A percentile compares a stretch with the other conserved stretches of the same genome.
These are phyloP conservation scores for Drosophila arizonae DNA, from an alignment of 1,140 invertebrate species.

Conservation along the genomic window DNA sequence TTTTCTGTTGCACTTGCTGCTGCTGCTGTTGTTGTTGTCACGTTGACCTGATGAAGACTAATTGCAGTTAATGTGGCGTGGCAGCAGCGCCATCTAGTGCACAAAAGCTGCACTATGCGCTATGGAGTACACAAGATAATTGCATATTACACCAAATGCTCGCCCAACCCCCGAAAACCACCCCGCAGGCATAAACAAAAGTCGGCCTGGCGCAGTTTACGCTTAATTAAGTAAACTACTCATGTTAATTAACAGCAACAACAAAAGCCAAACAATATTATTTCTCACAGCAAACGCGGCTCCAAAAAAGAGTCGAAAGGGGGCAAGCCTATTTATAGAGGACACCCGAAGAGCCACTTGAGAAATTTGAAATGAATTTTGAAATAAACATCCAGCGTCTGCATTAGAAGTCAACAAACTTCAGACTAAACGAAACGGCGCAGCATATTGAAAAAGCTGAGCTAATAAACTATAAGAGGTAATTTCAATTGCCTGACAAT, in stretches of 20 bases:
- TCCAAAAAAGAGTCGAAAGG: slow-evolving; percentile 21
- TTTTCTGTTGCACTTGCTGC: slow-evolving; percentile 40
- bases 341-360: slow-evolving; percentile 53
- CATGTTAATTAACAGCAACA: slow-evolving; percentile 68
- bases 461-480: slow-evolving; percentile 5
- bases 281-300: slow-evolving; percentile 17
- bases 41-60: slow-evolving; percentile 74
- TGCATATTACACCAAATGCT: slow-evolving; percentile 22
- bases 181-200: slow-evolving; percentile 64
- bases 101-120: slow-evolving; percentile 16
- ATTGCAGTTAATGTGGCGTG: slow-evolving; percentile 72
- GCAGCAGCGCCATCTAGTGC: slow-evolving; percentile 62
- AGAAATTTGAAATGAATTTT: slow-evolving; percentile 44
- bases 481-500: not conserved
- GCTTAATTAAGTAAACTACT: slow-evolving; percentile 80
- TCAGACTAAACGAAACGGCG: slow-evolving; percentile 13
- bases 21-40: slow-evolving; percentile 43
- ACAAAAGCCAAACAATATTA: slow-evolving; percentile 69
- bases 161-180: not conserved
- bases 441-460: slow-evolving; percentile 26
- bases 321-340: slow-evolving; percentile 61
- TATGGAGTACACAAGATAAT: slow-evolving; percentile 16
- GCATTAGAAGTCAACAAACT: slow-evolving; percentile 67
- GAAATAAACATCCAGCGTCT: slow-evolving; percentile 53
- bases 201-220: slow-evolving; percentile 38